phyloP scores from a whole-genome alignment of 2,888 invertebrate species.

The Cynaeus angustus region DNA sequence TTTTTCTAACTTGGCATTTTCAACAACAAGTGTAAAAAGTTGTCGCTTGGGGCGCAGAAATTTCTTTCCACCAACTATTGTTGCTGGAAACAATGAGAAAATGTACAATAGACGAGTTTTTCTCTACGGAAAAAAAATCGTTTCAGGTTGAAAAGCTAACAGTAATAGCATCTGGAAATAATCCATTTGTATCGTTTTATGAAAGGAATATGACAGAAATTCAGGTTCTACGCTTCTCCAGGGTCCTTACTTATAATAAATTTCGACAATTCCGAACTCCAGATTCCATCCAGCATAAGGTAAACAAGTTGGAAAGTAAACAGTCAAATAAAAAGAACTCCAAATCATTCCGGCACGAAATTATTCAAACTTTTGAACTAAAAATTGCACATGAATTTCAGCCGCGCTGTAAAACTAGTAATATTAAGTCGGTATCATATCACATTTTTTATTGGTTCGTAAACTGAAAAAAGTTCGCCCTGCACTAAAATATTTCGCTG shows the following conservation, averaged over 20 bases:
- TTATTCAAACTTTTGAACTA: neutral
- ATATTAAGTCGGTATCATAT: slow-evolving; percentile 6
- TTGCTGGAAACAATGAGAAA: slow-evolving; percentile 9
- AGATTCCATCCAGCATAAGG: slow-evolving; percentile 24
- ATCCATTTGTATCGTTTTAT: slow-evolving; percentile 42
- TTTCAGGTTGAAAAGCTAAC: slow-evolving; percentile 26
- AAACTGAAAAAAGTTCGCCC: slow-evolving; percentile 20
- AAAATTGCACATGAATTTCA: slow-evolving; percentile 9
- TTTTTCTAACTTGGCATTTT: slow-evolving; percentile 22
- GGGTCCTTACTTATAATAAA: slow-evolving; percentile 24
- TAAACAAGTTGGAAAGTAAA: slow-evolving; percentile 21
- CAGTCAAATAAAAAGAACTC: slow-evolving; percentile 5
- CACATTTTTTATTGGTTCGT: slow-evolving; percentile 22
- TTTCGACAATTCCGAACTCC: slow-evolving; percentile 25
- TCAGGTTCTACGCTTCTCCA: slow-evolving; percentile 18
- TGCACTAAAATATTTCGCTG: slow-evolving; percentile 24
- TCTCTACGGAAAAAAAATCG: slow-evolving; percentile 28
- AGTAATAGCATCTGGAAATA: slow-evolving; percentile 34
- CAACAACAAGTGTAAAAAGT: slow-evolving; percentile 39
- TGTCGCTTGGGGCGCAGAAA: slow-evolving; percentile 10
- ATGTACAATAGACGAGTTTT: slow-evolving; percentile 18
- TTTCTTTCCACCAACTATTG: slow-evolving; percentile 2
- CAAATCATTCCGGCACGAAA: neutral
- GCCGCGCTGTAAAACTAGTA: neutral
- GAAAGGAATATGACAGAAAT: slow-evolving; percentile 29